phyloP scores from a whole-genome alignment of 2,113 vertebrate genomes.

The Okapia johnstoni region DNA sequence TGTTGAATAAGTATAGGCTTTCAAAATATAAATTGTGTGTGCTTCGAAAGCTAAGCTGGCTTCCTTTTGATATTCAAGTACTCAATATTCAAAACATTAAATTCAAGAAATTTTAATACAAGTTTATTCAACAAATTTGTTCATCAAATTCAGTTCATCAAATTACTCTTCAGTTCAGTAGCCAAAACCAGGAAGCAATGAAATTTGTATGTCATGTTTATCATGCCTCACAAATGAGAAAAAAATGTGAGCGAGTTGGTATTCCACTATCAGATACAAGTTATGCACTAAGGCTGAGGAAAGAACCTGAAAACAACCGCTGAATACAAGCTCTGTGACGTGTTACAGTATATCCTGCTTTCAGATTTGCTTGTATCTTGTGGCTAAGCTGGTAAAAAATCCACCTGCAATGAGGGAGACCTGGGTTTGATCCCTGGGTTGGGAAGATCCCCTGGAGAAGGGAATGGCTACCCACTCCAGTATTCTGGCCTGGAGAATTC shows the following conservation, averaged over 20 bases:
- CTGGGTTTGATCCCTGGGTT: neutral
- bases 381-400: neutral
- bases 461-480: neutral
- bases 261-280: neutral
- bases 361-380: neutral
- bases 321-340: neutral
- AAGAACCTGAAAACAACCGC: neutral
- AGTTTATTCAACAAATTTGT: neutral
- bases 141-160: neutral
- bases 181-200: neutral
- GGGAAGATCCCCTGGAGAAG: neutral
- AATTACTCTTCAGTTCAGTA: neutral
- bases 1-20: neutral
- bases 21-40: neutral
- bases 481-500: neutral
- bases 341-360: neutral
- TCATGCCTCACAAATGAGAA: neutral
- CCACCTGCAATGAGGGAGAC: fast-evolving
- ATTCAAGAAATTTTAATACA: neutral
- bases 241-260: neutral
- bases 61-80: neutral
- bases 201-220: neutral
- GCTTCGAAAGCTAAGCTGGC: neutral
- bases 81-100: neutral
- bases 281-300: neutral